Base-by-base conservation (phyloP, 2,888 invertebrate genomes). In the Crossocerus cetratus region DNA sequence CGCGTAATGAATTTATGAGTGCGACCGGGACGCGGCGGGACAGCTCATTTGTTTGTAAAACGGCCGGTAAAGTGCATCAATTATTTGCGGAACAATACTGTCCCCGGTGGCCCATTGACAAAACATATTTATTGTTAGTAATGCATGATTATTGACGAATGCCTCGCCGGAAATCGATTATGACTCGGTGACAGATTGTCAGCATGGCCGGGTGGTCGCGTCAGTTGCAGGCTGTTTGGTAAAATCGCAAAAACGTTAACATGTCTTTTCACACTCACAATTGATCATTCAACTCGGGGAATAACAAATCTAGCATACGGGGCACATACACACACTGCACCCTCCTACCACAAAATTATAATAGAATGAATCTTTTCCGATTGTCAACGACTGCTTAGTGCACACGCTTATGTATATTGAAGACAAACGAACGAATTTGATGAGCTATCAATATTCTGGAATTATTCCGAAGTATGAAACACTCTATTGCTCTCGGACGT, bases 111-210 rank as follows among this genome's bases (percentile, higher is more conserved):
- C 11, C 42, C 59, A 59, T 59, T 59, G 59, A 59, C 42, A 44
- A 44, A 59, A 59, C 21, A 59, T 59, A 59, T 42, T 59, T 59
- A 43, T 18, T 43, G 18, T n/a, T n/a, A 43, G 44, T 16, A 59
- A 20, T 42, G 18, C 43, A 59, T 43, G 59, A 59, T 59, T 43
- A 59, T 59, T 11, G 23, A 44, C 42, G 11, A 20, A 20, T 18
- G 59, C 18, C 43, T 23, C 22, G 23, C 23, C n/a, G 23, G 18
- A 18, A 59, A 59, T 59, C 59, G 59, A 59, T 59, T 59, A 44
- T 44, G n/a, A 44, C n/a, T 59, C 42, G 18, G 14, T 18, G 49
- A 18, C 18, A 2, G n/a, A 49, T 49, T n/a, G 49, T 49, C n/a
- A 49, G n/a, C 5, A 32, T 32, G 32, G 32, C 32, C 11, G 32